Conservation (phyloP, 2,888 invertebrate genomes). For the Hyposoter dolosus region DNA sequence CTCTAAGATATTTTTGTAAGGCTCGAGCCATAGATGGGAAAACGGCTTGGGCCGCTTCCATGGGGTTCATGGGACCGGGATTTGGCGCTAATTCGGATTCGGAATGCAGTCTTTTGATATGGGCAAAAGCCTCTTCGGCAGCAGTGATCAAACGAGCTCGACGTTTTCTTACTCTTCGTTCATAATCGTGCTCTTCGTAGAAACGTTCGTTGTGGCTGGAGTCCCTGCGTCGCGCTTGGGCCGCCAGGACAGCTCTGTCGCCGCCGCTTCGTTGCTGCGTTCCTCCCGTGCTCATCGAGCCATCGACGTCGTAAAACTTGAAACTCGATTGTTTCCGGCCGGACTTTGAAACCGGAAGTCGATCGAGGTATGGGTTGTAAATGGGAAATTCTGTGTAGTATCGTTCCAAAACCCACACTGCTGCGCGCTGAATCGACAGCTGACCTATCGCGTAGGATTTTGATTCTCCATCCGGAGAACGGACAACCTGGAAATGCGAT, state of each 20-base stretch:
- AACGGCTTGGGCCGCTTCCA: conserved; percentile 98
- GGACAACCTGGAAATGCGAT: conserved; percentile 87
- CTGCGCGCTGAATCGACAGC: conserved; percentile 97
- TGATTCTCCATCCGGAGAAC: conserved; percentile 98
- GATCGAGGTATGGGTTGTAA: conserved; percentile 98
- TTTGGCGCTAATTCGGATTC: conserved; percentile 90
- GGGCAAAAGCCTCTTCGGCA: conserved; percentile 99
- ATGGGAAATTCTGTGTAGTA: conserved; percentile 98
- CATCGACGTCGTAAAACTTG: conserved; percentile 99
- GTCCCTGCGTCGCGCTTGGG: conserved; percentile 93
- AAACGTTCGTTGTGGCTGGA: conserved; percentile 98
- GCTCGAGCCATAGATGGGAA: conserved; percentile 98
- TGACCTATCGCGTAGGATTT: conserved; percentile 95
- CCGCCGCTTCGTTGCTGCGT: conserved; percentile 85
- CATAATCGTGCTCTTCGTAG: conserved; percentile 99
- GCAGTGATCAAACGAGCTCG: conserved; percentile 96
- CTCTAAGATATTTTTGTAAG: conserved; percentile 97
- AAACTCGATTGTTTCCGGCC: conserved; percentile 93
- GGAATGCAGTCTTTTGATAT: conserved; percentile 93
- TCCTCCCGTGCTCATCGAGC: conserved; percentile 88
- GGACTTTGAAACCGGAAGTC: conserved; percentile 94
- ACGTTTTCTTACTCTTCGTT: conserved; percentile 95
- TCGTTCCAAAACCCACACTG: conserved; percentile 96
- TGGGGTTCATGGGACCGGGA: conserved; percentile 92
- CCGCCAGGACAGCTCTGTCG: conserved; percentile 84